These are phyloP conservation scores for Drosophila nebulosa DNA, from an alignment of 1,140 invertebrate species.

Conservation along the genomic window DNA sequence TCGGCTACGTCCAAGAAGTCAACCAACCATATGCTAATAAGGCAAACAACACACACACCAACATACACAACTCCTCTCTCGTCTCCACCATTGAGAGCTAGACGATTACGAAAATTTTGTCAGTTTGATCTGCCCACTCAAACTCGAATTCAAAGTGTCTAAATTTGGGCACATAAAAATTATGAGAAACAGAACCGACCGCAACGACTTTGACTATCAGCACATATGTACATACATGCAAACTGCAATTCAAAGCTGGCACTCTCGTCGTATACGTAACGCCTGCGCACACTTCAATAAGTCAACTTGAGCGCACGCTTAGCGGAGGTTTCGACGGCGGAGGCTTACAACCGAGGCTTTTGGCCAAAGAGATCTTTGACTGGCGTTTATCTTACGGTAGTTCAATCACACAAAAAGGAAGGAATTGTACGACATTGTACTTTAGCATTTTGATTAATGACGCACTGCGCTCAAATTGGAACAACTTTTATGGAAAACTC, in stretches of 20 bases:
- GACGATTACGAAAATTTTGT: constrained; percentile 59
- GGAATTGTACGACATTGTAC: constrained; percentile 27
- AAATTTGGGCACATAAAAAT: constrained; percentile 74
- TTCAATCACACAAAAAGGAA: constrained; percentile 31
- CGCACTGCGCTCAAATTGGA: constrained; percentile 68
- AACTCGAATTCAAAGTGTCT: constrained; percentile 39
- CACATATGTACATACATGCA: constrained; percentile 26
- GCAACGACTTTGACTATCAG: constrained; percentile 74
- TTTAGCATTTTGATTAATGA: constrained; percentile 67
- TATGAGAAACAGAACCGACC: constrained; percentile 63
- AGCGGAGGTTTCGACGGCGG: constrained; percentile 19
- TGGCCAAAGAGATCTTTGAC: constrained; percentile 57
- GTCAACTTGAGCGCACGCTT: constrained; percentile 53
- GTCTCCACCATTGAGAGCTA: constrained; percentile 31
- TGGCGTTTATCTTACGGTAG: constrained; percentile 60
- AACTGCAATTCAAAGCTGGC: constrained; percentile 27
- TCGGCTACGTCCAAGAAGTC: constrained; percentile 46
- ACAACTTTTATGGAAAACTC: constrained; percentile 66
- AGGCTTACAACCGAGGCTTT: constrained; percentile 23
- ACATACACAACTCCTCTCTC: constrained; percentile 24
- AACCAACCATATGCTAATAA: constrained; percentile 60
- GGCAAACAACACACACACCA: constrained; percentile 32
- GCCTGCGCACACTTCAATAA: constrained; percentile 62
- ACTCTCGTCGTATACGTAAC: constrained; percentile 32
- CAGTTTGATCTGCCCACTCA: constrained; percentile 50